Evolutionary conservation across 2,113 vertebrate species (phyloP), one percentile per base, ranked within the genome.

Genomic region (Gymnocephalus cernua): DNA sequence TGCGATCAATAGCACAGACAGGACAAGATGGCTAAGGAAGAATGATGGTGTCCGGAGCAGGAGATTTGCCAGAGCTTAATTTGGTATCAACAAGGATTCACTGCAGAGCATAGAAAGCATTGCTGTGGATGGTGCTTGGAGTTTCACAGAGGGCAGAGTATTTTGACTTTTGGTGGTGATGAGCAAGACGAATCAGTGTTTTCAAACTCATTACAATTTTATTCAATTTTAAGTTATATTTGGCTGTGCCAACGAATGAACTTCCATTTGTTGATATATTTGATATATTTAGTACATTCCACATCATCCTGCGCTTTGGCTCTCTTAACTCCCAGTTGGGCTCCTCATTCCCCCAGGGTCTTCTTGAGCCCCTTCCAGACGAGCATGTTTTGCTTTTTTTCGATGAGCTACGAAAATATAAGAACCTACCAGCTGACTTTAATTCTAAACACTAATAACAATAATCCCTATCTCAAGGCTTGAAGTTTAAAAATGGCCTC

Each of bases 11-110:
- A 45, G 58, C 18, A 41, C 29, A 59, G 69, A 88, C 53, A 70
- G 48, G 67, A 48, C 48, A 68, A 38, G 65, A 77, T 32, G 50
- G 59, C 57, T 41, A 67, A 72, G 67, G n/a, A 64, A 73, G 82
- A 88, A 63, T 63, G 61, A 84, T 82, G 66, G 19, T 74, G 69
- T 81, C 77, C 35, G 25, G 68, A 35, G 75, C 9, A 35, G 59
- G 68, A 72, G 57, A 86, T 84, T 86, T 83, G 69, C 65, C 45
- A 54, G 70, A 74, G 59, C 54, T 72, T 73, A 27, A 82, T 77
- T 73, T 65, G 19, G 15, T 80, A 78, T 66, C 75, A 80, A 2
- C 65, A 72, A 64, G 32, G 70, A 73, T 76, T 73, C 21, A 25
- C 29, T 59, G 54, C 25, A 44, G 59, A 75, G 29, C 51, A 18